Evolutionary conservation across 2,113 vertebrate genomes (phyloP).

Genomic region (Sceloporus undulatus): DNA sequence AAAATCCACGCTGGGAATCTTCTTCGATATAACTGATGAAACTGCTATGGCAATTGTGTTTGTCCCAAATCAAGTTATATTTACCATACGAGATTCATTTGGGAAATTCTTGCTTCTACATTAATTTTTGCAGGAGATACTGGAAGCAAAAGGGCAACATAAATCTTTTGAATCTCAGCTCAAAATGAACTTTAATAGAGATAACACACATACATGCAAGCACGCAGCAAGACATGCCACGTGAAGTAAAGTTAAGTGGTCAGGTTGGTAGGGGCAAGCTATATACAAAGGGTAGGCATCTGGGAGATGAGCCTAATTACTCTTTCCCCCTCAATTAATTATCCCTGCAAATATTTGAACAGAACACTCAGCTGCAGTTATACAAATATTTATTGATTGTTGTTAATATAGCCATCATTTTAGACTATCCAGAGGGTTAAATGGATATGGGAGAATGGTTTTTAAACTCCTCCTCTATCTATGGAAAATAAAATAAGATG

Average conservation of each 20-base stretch:
- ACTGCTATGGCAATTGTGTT: conserved; percentile 31
- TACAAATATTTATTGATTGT: conserved; percentile 21
- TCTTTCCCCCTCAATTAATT: conserved; percentile 1
- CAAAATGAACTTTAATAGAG: background rate
- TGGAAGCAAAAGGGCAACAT: background rate
- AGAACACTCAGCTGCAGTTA: background rate
- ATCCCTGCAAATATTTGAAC: conserved; percentile 25
- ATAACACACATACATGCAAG: background rate
- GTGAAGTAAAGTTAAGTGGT: conserved; percentile 25
- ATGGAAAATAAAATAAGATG: background rate
- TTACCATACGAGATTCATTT: conserved; percentile 38
- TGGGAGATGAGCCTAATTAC: conserved; percentile 14
- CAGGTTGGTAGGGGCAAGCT: conserved; percentile 8
- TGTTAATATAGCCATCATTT: conserved; percentile 7
- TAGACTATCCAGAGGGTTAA: background rate
- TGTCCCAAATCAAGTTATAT: conserved; percentile 39
- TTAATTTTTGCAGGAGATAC: background rate
- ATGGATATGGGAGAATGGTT: too few relatives aligned
- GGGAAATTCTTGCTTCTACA: background rate
- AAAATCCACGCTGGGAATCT: background rate
- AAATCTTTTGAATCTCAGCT: background rate
- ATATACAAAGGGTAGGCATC: conserved; percentile 3
- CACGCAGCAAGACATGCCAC: background rate
- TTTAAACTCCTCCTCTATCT: background rate
- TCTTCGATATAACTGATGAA: conserved; percentile 3